Evolutionary conservation across 2,888 invertebrate species (phyloP).

Genomic region (Polydrusus cervinus): DNA sequence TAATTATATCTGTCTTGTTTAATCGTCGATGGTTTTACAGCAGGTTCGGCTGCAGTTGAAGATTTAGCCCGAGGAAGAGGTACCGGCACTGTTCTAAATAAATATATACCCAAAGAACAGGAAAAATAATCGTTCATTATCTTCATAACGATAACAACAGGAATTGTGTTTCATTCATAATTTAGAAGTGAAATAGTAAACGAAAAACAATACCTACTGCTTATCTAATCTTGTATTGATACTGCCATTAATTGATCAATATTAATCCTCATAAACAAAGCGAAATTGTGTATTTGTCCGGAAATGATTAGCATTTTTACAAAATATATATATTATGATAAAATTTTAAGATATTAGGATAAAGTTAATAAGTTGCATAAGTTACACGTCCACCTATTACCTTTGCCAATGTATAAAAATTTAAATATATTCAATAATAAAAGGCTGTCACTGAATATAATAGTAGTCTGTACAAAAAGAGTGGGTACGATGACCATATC

Average conservation of each 20-base stretch:
- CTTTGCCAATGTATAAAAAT: no score
- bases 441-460: no score
- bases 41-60: no score
- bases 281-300: conserved; percentile 38
- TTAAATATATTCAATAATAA: no score
- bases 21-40: no score
- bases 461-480: no score
- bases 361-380: no score
- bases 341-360: not conserved
- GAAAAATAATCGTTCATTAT: conserved; percentile 30
- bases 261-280: conserved; percentile 39
- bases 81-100: conserved; percentile 16
- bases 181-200: conserved; percentile 41
- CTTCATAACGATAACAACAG: conserved; percentile 35
- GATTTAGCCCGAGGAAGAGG: no score
- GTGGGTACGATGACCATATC: no score
- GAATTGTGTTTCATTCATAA: conserved; percentile 50
- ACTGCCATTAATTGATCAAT: conserved; percentile 43
- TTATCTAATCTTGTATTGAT: conserved; percentile 47
- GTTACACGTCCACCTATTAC: no score
- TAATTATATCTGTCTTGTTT: no score
- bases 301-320: conserved; percentile 33
- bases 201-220: conserved; percentile 41
- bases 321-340: not conserved
- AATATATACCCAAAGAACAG: conserved; percentile 10